Percentiles rank a stretch among this genome's conserved stretches.
Conservation (phyloP, 2,888 invertebrate species). For the Leptinotarsa juncta region DNA sequence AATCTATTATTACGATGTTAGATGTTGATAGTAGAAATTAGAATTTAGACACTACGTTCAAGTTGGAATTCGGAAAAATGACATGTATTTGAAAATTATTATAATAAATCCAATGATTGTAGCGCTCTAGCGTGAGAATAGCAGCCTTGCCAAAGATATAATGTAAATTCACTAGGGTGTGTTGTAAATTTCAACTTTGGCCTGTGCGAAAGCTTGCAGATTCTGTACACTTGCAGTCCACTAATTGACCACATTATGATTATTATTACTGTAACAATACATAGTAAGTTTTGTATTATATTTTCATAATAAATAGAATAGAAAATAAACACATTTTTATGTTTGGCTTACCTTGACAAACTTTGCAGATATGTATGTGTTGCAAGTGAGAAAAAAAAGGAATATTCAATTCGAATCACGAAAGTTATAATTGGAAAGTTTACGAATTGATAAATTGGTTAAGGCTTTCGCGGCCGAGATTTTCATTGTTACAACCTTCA, state of each 20-base stretch:
- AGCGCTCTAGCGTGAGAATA: slow-evolving; percentile 59
- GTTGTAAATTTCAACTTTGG: slow-evolving; percentile 47
- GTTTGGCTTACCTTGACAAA: not conserved
- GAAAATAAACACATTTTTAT: slow-evolving; percentile 58
- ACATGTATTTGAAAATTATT: slow-evolving; percentile 36
- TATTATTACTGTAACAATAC: slow-evolving; percentile 63
- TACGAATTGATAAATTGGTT: no score
- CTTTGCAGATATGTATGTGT: no score
- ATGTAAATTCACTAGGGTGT: slow-evolving; percentile 40
- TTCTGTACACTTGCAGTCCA: slow-evolving; percentile 66
- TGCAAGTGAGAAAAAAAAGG: no score
- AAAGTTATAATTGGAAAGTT: no score
- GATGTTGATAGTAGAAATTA: slow-evolving; percentile 32
- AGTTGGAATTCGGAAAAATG: slow-evolving; percentile 27
- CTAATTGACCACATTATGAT: slow-evolving; percentile 65
- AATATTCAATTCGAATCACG: no score
- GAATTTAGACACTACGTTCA: slow-evolving; percentile 20
- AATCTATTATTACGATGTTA: slow-evolving; percentile 32
- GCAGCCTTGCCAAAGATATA: slow-evolving; percentile 58
- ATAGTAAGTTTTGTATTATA: slow-evolving; percentile 69
- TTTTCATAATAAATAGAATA: slow-evolving; percentile 69
- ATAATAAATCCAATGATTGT: slow-evolving; percentile 53
- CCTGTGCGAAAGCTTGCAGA: slow-evolving; percentile 58
- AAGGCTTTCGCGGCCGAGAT: no score
- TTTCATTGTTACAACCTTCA: no score